These are phyloP conservation scores for Drosophila micromelanica DNA, from an alignment of 1,140 invertebrate species.

Conservation along the genomic window DNA sequence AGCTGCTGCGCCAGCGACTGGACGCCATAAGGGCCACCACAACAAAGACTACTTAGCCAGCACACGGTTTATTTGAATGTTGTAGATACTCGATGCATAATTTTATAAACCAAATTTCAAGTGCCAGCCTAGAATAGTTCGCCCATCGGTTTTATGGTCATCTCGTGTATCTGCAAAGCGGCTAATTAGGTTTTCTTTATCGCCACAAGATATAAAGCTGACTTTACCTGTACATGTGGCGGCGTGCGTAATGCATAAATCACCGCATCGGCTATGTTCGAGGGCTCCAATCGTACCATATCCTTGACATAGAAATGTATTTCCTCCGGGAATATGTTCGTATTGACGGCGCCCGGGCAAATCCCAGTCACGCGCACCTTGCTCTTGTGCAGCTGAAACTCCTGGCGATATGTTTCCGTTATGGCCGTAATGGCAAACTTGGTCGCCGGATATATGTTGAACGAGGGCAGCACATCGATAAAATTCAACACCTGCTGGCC, in stretches of 20 bases:
- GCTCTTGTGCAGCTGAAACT: constrained; percentile 85
- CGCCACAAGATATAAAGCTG: not conserved
- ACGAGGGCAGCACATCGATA: constrained; percentile 76
- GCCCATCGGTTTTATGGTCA: constrained; percentile 83
- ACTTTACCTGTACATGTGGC: constrained; percentile 85
- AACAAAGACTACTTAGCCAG: not conserved
- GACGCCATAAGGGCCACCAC: constrained; percentile 29
- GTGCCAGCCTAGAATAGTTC: constrained; percentile 74
- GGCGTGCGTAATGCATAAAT: constrained; percentile 87
- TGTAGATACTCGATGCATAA: constrained; percentile 3
- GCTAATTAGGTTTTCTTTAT: not conserved
- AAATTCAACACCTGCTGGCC: constrained; percentile 82
- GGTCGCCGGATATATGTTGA: constrained; percentile 87
- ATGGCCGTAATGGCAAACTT: constrained; percentile 88
- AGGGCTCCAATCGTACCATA: constrained; percentile 69
- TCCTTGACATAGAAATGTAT: constrained; percentile 74
- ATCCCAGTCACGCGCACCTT: constrained; percentile 87
- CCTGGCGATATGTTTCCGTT: constrained; percentile 86
- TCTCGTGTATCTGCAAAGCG: constrained; percentile 82
- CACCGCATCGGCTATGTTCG: constrained; percentile 86
- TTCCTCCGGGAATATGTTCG: constrained; percentile 85
- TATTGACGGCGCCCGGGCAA: constrained; percentile 87
- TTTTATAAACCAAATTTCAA: constrained; percentile 30
- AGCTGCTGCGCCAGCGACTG: constrained; percentile 85
- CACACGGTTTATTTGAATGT: constrained; percentile 16